A percentile compares a stretch with the other conserved stretches of the same genome.
These are phyloP conservation scores for Noctuana brunneofusca DNA, from an alignment of 2,888 invertebrate genomes.

Conservation along the genomic window DNA sequence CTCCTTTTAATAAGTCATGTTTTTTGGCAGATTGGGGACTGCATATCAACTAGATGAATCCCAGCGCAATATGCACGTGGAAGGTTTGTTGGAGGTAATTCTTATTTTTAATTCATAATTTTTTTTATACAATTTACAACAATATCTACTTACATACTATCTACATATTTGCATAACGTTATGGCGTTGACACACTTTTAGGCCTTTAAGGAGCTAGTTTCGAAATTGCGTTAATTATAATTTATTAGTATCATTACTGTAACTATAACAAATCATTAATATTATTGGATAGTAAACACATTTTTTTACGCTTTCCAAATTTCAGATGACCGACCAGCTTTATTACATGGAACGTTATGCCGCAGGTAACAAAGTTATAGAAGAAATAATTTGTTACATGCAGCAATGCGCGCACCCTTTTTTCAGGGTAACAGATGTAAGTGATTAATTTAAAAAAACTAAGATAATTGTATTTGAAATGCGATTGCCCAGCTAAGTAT, in stretches of 20 bases:
- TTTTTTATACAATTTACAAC: too few relatives aligned
- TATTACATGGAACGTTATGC: slow-evolving; percentile 53
- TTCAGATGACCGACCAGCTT: slow-evolving; percentile 51
- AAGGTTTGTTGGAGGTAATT: slow-evolving; percentile 55
- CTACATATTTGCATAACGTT: too few relatives aligned
- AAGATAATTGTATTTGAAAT: too few relatives aligned
- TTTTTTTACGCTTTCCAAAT: neutral
- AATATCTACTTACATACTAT: too few relatives aligned
- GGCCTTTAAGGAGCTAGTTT: too few relatives aligned
- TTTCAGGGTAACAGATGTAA: slow-evolving; percentile 60
- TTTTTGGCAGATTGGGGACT: neutral
- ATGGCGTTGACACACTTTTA: too few relatives aligned
- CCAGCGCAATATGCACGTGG: slow-evolving; percentile 49
- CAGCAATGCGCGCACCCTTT: slow-evolving; percentile 54
- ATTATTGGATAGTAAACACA: too few relatives aligned
- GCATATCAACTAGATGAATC: slow-evolving; percentile 17
- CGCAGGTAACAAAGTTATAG: slow-evolving; percentile 48
- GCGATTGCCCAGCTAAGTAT: neutral
- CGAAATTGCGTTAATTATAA: too few relatives aligned
- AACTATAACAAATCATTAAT: too few relatives aligned
- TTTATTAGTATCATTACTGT: too few relatives aligned
- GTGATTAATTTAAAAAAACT: slow-evolving; percentile 36
- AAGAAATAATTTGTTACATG: slow-evolving; percentile 52
- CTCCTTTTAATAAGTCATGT: neutral
- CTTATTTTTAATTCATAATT: too few relatives aligned